Base-by-base conservation (phyloP, 2,888 invertebrate species). In the Volucella zonaria region DNA sequence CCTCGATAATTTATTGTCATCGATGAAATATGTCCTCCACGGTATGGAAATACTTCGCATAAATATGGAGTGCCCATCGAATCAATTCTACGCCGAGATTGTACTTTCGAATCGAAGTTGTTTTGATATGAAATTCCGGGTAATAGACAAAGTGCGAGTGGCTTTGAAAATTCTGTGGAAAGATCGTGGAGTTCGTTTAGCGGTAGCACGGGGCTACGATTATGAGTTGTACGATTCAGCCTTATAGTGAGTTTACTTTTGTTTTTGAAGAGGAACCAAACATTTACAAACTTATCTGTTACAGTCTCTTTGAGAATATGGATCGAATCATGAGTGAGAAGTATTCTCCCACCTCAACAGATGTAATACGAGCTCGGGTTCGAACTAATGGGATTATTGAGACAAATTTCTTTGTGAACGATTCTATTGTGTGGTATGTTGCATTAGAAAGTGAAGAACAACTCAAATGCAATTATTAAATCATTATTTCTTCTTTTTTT, bases 191-290 rank as follows among this genome's bases (percentile, higher is more conserved):
- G 94, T 94, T 9, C 90, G 94, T 51, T 90, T 94, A 54, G 94
- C 94, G 23, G 94, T 95, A 1, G 93, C 94, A n/a, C 90, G 94
- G 87, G 95, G 95, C 47, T 94, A 94, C 88, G 95, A 95, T 88
- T 95, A 94, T 89, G 94, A 95, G 89, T 91, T 95, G 42, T 95
- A 95, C 88, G 95, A 95, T 90, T 94, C 94, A 1, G 94, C 94
- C 56, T 92, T 94, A 85, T 94, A 94, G 94, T 94, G 92, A 92
- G 94, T 92, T 49, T 18, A 51, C 64, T 42, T 18, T 9, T 11
- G 6, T 11, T 58, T 40, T 4, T 1, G 18, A n/a, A n/a, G 8
- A 40, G 15, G 4, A 6, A 15, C 3, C 11, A 38, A 12, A 43
- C 42, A 15, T 47, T 12, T 43, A 42, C 62, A 14, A 52, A 45